Conservation (phyloP, 2,113 vertebrate species). For the Sterna hirundo region DNA sequence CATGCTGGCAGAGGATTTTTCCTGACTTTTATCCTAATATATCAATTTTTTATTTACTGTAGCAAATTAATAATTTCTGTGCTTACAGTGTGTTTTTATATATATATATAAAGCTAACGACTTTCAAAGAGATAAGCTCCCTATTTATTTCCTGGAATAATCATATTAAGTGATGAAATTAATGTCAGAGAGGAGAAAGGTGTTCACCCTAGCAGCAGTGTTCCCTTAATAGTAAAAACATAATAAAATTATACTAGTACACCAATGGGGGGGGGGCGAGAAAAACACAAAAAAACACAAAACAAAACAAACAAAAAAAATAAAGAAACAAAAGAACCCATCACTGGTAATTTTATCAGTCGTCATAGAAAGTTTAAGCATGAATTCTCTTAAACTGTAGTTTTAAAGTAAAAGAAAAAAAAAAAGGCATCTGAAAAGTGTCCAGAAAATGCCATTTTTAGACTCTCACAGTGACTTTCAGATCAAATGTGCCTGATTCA, state of each 20-base stretch:
- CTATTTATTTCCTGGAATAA: slow-evolving; percentile 25
- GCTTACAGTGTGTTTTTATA: background rate
- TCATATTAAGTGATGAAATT: background rate
- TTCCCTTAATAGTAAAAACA: background rate
- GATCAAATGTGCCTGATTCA: slow-evolving; percentile 6
- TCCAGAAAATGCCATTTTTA: slow-evolving; percentile 4
- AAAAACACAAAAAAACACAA: background rate
- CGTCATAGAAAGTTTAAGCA: background rate
- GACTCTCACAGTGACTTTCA: background rate
- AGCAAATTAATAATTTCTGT: slow-evolving; percentile 19
- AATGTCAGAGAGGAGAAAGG: background rate
- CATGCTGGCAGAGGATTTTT: slow-evolving; percentile 5
- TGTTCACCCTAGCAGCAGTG: background rate
- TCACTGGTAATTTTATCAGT: background rate
- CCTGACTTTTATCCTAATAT: slow-evolving; percentile 1
- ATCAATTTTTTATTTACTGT: slow-evolving; percentile 46
- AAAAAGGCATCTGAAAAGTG: background rate
- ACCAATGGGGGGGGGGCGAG: too few species aligned
- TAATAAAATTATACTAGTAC: background rate
- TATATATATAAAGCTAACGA: background rate
- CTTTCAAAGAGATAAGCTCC: slow-evolving; percentile 42
- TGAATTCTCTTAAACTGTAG: background rate
- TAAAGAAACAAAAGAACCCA: rapidly evolving
- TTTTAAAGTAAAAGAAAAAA: background rate
- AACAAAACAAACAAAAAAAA: background rate